Conservation (phyloP, 2,113 vertebrate genomes). For the Madoqua kirkii region DNA sequence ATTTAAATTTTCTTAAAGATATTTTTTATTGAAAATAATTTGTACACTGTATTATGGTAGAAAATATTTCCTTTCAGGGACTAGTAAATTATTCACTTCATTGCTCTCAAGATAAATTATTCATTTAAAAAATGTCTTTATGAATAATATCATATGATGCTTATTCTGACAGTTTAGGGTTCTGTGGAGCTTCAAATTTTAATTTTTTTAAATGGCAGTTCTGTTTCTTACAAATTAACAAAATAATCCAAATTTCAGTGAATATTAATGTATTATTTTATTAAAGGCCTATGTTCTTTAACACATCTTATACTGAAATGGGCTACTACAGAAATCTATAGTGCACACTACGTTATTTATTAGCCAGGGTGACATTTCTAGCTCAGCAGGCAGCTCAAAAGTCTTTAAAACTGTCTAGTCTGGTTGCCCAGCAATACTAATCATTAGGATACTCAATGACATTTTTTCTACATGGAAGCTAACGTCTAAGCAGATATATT, state of each 20-base stretch:
- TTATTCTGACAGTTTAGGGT: neutral
- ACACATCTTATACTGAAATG: neutral
- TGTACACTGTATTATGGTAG: conserved; percentile 58
- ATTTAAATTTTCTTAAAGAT: neutral
- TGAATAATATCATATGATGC: conserved; percentile 10
- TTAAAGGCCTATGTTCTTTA: conserved; percentile 31
- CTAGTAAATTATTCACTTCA: conserved; percentile 73
- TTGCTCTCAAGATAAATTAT: conserved; percentile 64
- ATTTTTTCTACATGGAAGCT: neutral
- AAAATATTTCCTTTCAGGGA: conserved; percentile 51
- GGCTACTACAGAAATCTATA: neutral
- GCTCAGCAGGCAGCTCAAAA: conserved; percentile 24
- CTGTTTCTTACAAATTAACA: conserved; percentile 48
- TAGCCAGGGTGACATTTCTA: neutral
- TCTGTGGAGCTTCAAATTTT: conserved; percentile 21
- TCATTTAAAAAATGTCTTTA: conserved; percentile 39
- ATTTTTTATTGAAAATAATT: conserved; percentile 77
- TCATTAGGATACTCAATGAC: neutral
- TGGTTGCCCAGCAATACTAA: neutral
- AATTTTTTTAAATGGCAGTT: conserved; percentile 19
- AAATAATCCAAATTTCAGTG: conserved; percentile 28
- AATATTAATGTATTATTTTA: conserved; percentile 23
- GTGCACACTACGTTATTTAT: neutral
- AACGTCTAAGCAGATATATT: neutral
- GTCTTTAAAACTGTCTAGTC: neutral